phyloP scores from a whole-genome alignment of 2,888 invertebrate genomes.

The Dione juno region DNA sequence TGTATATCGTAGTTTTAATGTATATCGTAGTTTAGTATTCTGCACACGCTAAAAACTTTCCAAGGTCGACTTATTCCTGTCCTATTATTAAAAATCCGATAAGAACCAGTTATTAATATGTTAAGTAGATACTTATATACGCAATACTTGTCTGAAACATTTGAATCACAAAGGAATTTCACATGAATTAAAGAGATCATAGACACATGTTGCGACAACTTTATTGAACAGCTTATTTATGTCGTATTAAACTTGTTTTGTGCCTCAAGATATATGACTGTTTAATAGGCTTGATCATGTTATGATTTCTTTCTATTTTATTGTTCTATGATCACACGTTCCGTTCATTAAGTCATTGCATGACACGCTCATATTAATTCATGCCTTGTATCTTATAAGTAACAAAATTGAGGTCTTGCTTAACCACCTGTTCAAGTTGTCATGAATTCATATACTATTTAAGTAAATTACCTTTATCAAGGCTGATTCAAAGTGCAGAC shows the following conservation, averaged over 20 bases:
- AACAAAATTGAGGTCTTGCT: conserved; percentile 39
- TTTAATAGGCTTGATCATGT: background rate
- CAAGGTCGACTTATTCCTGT: conserved; percentile 16
- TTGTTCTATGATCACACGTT: conserved; percentile 30
- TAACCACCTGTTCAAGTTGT: conserved; percentile 30
- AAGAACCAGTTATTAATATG: background rate
- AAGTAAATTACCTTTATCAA: conserved; percentile 21
- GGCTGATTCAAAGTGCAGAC: background rate
- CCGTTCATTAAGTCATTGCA: conserved; percentile 38
- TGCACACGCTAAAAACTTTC: background rate
- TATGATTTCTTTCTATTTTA: conserved; percentile 15
- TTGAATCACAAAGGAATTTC: conserved; percentile 15
- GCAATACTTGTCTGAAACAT: background rate
- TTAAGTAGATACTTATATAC: background rate
- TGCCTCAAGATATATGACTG: background rate
- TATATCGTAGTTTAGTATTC: conserved; percentile 17
- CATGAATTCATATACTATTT: conserved; percentile 24
- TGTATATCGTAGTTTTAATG: no score
- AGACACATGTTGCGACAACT: background rate
- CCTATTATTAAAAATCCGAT: conserved; percentile 5
- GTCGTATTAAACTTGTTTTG: background rate
- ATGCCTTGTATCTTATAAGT: conserved; percentile 30
- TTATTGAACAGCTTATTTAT: conserved; percentile 9
- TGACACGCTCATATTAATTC: conserved; percentile 40
- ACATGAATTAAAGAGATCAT: conserved; percentile 14